phyloP scores from a whole-genome alignment of 2,113 vertebrate species.

The Spea bombifrons region DNA sequence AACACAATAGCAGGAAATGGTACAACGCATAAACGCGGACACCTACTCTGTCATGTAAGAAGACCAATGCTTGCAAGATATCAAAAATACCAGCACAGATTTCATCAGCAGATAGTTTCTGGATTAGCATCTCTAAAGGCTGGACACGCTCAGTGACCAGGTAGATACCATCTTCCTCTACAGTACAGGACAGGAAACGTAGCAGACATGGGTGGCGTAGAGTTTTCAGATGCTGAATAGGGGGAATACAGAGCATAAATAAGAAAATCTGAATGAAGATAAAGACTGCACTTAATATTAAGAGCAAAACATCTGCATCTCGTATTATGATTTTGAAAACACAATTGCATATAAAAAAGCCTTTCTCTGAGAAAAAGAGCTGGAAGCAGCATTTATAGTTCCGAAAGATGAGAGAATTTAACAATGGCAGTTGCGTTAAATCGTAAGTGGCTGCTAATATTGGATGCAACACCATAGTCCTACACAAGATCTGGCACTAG shows the following conservation, averaged over 20 bases:
- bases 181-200: conserved; percentile 88
- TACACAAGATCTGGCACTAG: too few relatives aligned
- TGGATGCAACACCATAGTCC: too few relatives aligned
- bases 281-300: background rate
- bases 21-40: too few relatives aligned
- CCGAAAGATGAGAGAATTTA: too few relatives aligned
- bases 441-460: too few relatives aligned
- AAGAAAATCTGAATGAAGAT: background rate
- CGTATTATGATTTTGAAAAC: too few relatives aligned
- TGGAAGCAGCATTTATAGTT: too few relatives aligned
- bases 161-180: conserved; percentile 86
- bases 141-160: conserved; percentile 88
- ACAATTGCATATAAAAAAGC: too few relatives aligned
- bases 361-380: too few relatives aligned
- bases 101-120: conserved; percentile 79
- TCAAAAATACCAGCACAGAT: conserved; percentile 94
- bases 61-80: conserved; percentile 83
- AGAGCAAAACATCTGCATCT: too few relatives aligned
- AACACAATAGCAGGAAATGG: too few relatives aligned
- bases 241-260: conserved; percentile 40
- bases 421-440: too few relatives aligned
- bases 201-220: conserved; percentile 91
- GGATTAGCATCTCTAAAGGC: conserved; percentile 78
- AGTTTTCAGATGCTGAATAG: conserved; percentile 87
- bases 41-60: conserved; percentile 91